Evolutionary conservation across 2,888 invertebrate species (phyloP), one percentile per base, ranked within the genome.

Genomic region (Orthosia gracilis): DNA sequence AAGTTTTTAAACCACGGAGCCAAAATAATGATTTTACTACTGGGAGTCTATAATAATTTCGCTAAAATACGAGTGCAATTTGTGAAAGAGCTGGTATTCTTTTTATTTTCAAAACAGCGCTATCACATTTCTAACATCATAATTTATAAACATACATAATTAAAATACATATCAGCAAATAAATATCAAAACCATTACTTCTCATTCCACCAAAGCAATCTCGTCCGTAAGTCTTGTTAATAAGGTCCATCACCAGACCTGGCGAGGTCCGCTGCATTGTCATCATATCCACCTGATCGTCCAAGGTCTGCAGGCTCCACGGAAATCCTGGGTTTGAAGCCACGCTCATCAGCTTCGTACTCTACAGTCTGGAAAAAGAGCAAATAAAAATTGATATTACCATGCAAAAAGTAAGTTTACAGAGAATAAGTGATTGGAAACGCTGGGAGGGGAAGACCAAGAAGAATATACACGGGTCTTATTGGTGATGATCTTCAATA

Each of bases 311-410:
- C 93, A 0, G 94, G 92, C 77, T 95, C 95, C 77, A 96, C 94
- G 1, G 97, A 97, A 86, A 98, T 97, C 86, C 97, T 97, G 23
- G 98, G 98, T 87, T 97, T 97, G 94, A 97, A 98, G 12, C 98
- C 98, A 58, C 97, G 94, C 87, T 97, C 97, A 85, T 98, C 97
- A n/a, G 98, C 98, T 87, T 97, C 97, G 91, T 98, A 98, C 82
- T 97, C 97, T 3, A 98, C 98, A 69, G 97, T 97, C 96, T 97
- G 95, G 3, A 80, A 85, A 47, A 2, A 17, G 4, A 45, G 45
- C 3, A 26, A 61, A 50, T 9, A 49, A 49, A 49, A 1, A 12
- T 12, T 0, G 3, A 52, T 2, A 12, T 52, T n/a, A 12, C n/a
- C 9, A 40, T 40, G 0, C 31, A 31, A 31, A 31, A 31, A 31